phyloP scores from a whole-genome alignment of 2,113 vertebrate genomes.

The Erythrocercus mccallii region DNA sequence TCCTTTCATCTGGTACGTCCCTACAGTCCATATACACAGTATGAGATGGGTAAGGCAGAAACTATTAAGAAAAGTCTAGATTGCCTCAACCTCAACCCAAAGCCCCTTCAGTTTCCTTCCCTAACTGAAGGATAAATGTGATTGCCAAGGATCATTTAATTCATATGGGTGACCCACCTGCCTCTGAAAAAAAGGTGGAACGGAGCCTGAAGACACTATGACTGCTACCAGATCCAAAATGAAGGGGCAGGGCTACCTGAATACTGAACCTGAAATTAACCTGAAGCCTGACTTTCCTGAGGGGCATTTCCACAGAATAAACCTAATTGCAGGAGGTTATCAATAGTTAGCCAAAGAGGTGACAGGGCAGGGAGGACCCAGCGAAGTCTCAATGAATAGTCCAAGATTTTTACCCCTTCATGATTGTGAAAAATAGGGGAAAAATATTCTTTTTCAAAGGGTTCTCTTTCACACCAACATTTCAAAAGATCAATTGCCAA shows the following conservation, averaged over 20 bases:
- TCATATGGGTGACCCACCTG: background rate
- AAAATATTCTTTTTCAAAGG: background rate
- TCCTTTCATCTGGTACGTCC: background rate
- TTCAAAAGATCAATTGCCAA: constrained; percentile 34
- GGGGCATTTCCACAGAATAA: background rate
- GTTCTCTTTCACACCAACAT: constrained; percentile 6
- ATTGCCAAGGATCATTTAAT: background rate
- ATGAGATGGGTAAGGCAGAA: background rate
- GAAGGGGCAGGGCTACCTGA: background rate
- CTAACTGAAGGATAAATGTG: background rate
- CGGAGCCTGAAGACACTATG: background rate
- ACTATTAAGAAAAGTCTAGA: background rate
- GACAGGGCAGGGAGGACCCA: background rate
- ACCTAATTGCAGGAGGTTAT: background rate
- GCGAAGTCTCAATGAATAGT: background rate
- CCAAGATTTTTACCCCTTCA: background rate
- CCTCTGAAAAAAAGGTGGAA: background rate
- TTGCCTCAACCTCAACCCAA: background rate
- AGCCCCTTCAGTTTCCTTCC: background rate
- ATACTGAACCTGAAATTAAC: background rate
- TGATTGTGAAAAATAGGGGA: background rate
- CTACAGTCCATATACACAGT: background rate
- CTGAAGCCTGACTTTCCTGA: background rate
- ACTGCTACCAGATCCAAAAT: background rate
- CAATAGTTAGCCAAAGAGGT: background rate